A percentile compares a stretch with the other conserved stretches of the same genome.
Conservation (phyloP, 2,797 vertebrate genomes). For the Chelon labrosus region DNA sequence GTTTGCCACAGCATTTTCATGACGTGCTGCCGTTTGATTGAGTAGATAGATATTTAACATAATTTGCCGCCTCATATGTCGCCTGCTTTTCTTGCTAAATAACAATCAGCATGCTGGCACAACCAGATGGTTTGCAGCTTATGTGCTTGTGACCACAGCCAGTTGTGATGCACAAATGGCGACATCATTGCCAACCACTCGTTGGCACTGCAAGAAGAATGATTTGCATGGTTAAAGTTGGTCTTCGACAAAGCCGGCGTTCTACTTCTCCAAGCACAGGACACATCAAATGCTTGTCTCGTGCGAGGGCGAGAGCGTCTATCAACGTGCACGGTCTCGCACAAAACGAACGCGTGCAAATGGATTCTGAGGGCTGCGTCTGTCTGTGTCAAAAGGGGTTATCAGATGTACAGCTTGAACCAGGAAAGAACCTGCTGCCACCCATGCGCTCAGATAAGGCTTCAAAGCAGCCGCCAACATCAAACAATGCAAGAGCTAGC, state of each 20-base stretch:
- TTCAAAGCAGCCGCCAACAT: slow-evolving; percentile 67
- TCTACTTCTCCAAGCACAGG: not conserved
- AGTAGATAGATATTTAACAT: not conserved
- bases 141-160: slow-evolving; percentile 15
- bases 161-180: slow-evolving; percentile 31
- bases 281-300: not conserved
- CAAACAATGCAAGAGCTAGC: slow-evolving; percentile 60
- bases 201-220: slow-evolving; percentile 9
- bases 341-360: slow-evolving; percentile 21
- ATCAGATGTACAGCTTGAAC: slow-evolving; percentile 49
- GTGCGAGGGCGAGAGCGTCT: not conserved
- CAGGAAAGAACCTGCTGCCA: slow-evolving; percentile 27
- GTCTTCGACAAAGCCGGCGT: slow-evolving; percentile 6
- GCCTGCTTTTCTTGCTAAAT: not conserved
- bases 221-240: slow-evolving; percentile 1
- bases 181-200: slow-evolving; percentile 30
- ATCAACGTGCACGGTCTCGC: not conserved
- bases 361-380: slow-evolving; percentile 24
- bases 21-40: not conserved
- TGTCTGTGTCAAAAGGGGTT: slow-evolving; percentile 53
- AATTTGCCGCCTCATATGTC: not conserved
- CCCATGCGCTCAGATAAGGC: slow-evolving; percentile 49
- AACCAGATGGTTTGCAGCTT: not conserved
- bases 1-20: not conserved
- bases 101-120: slow-evolving; percentile 13